Conservation (phyloP, 2,888 invertebrate species). For the Neocrepidodera transversa region DNA sequence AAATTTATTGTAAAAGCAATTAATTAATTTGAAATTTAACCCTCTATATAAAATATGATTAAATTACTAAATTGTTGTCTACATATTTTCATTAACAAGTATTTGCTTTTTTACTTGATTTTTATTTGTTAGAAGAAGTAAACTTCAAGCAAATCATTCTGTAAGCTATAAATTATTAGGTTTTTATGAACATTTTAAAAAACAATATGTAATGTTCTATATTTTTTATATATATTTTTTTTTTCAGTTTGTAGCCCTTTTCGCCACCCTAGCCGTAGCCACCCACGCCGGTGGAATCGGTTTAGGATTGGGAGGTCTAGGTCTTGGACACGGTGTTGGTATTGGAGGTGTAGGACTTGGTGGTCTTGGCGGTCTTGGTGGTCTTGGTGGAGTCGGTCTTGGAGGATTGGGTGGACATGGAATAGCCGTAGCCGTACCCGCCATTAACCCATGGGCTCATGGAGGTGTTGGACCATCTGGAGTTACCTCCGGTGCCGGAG, state of each 20-base stretch:
- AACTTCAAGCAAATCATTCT: too few species aligned
- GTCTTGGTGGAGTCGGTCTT: slow-evolving; percentile 3
- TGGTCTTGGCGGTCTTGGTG: background rate
- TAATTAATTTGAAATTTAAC: too few species aligned
- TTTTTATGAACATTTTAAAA: too few species aligned
- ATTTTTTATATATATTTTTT: background rate
- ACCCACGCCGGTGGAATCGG: background rate
- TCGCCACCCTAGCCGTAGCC: slow-evolving; percentile 12
- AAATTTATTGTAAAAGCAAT: too few species aligned
- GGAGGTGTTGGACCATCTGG: slow-evolving; percentile 33
- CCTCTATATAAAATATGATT: too few species aligned
- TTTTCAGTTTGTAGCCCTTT: slow-evolving; percentile 1
- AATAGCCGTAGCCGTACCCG: slow-evolving; percentile 17
- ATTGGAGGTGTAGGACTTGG: background rate
- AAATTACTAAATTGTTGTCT: too few species aligned
- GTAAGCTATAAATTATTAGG: too few species aligned
- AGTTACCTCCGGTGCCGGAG: slow-evolving; percentile 31
- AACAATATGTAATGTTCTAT: too few species aligned
- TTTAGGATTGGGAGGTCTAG: slow-evolving; percentile 1
- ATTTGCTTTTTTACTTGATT: too few species aligned
- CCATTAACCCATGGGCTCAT: slow-evolving; percentile 24
- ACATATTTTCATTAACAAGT: too few species aligned
- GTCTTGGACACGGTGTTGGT: background rate
- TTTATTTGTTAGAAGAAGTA: too few species aligned
- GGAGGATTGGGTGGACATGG: slow-evolving; percentile 9